Percentiles rank a stretch among this genome's conserved stretches.
Evolutionary conservation across 2,113 vertebrate genomes (phyloP).

Genomic region (Coptodon rendalli): DNA sequence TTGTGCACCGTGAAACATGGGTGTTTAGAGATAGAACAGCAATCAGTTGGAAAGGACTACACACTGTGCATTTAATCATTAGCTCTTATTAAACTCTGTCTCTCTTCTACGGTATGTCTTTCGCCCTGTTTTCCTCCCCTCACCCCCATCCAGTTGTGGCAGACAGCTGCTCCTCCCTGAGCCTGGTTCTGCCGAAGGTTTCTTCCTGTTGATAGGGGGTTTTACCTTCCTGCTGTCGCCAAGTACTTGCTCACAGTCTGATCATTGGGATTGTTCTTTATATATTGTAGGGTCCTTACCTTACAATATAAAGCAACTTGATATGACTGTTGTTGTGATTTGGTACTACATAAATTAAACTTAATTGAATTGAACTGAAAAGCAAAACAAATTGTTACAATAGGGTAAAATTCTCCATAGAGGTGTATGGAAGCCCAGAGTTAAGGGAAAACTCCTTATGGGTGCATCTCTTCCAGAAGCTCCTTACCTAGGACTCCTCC

Average conservation of each 20-base stretch:
- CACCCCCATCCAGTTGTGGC: not conserved
- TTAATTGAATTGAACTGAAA: not conserved
- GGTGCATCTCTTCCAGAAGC: not conserved
- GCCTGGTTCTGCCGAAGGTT: not conserved
- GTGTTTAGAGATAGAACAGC: not conserved
- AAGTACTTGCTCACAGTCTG: not conserved
- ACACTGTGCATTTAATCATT: not conserved
- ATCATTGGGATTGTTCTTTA: not conserved
- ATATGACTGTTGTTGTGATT: not conserved
- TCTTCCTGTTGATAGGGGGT: not conserved
- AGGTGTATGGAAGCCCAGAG: not conserved
- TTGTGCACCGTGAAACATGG: not conserved
- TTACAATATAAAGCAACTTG: not conserved
- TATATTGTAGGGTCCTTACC: not conserved
- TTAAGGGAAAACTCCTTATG: not conserved
- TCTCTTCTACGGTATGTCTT: not conserved
- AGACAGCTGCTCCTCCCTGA: not conserved
- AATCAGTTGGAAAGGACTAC: not conserved
- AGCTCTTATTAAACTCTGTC: not conserved
- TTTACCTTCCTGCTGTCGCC: not conserved
- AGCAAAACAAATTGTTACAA: not conserved
- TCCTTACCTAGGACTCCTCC: not conserved
- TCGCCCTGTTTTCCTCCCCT: not conserved
- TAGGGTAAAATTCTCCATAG: not conserved
- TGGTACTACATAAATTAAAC: not conserved